phyloP scores from a whole-genome alignment of 2,113 vertebrate genomes.

The Pygoscelis adeliae region DNA sequence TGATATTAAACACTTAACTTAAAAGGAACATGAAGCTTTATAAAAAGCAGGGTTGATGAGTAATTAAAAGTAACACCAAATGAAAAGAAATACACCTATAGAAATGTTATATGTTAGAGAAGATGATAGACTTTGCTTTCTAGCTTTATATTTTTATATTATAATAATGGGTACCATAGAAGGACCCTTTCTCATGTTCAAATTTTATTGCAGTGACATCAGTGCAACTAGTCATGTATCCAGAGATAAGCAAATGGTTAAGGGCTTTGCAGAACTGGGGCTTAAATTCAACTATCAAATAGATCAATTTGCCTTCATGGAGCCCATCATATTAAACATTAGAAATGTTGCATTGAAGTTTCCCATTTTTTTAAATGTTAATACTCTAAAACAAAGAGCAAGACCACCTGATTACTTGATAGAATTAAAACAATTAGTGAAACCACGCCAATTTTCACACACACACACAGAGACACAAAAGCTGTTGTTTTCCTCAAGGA shows the following conservation, averaged over 20 bases:
- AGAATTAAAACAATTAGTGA: not conserved
- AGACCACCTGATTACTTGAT: not conserved
- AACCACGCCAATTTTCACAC: not conserved
- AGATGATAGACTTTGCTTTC: not conserved
- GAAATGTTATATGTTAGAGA: not conserved
- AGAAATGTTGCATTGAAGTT: not conserved
- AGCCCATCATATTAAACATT: not conserved
- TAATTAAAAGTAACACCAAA: not conserved
- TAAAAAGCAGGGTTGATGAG: not conserved
- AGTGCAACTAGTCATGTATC: not conserved
- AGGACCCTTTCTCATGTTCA: not conserved
- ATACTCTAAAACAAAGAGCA: not conserved
- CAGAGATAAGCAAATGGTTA: not conserved
- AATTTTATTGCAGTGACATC: not conserved
- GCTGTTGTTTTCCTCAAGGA: not conserved
- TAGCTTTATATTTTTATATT: not conserved
- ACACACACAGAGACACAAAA: not conserved
- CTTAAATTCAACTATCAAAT: not conserved
- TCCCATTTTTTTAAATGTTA: not conserved
- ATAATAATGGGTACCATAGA: not conserved
- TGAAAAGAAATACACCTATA: not conserved
- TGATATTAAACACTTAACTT: not conserved
- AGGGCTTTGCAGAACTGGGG: not conserved
- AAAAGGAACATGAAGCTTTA: not conserved
- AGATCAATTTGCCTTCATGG: not conserved